Percentiles rank a stretch among this genome's conserved stretches.
Evolutionary conservation across 1,140 invertebrate genomes (phyloP).

Genomic region (Ostrea edulis): DNA sequence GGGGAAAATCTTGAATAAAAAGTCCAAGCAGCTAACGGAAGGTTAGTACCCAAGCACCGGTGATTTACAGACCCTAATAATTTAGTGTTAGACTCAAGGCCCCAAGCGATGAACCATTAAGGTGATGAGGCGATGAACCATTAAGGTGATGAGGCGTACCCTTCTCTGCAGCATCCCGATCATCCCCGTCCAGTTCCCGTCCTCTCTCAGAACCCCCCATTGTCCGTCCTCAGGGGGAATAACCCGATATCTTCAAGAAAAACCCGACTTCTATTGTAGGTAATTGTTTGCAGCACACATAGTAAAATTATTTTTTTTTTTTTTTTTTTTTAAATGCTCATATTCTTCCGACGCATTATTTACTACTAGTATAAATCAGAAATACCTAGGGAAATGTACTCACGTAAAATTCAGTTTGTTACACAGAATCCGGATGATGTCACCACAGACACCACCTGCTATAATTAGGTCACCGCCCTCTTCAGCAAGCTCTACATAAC

Average conservation of each 20-base stretch:
- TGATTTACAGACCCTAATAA: too few relatives aligned
- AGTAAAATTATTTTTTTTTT: too few relatives aligned
- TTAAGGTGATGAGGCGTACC: constrained; percentile 30
- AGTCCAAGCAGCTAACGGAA: too few relatives aligned
- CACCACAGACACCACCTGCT: background rate
- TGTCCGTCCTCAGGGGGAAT: constrained; percentile 51
- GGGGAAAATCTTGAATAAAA: too few relatives aligned
- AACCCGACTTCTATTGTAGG: background rate
- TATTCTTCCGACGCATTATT: background rate
- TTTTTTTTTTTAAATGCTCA: too few relatives aligned
- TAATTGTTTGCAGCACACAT: too few relatives aligned
- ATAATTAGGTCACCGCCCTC: background rate
- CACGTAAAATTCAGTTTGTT: constrained; percentile 22
- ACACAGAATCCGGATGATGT: background rate
- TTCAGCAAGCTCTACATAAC: background rate
- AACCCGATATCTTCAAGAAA: constrained; percentile 44
- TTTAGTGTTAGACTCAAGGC: too few relatives aligned
- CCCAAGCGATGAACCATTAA: too few relatives aligned
- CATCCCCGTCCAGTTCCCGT: constrained; percentile 60
- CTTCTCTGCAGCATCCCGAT: constrained; percentile 54
- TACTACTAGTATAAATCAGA: background rate
- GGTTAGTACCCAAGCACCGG: too few relatives aligned
- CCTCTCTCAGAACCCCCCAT: constrained; percentile 45
- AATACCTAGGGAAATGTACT: background rate
- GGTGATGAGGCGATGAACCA: background rate